phyloP scores from a whole-genome alignment of 1,140 invertebrate genomes.

The Panagrolaimus sp. region DNA sequence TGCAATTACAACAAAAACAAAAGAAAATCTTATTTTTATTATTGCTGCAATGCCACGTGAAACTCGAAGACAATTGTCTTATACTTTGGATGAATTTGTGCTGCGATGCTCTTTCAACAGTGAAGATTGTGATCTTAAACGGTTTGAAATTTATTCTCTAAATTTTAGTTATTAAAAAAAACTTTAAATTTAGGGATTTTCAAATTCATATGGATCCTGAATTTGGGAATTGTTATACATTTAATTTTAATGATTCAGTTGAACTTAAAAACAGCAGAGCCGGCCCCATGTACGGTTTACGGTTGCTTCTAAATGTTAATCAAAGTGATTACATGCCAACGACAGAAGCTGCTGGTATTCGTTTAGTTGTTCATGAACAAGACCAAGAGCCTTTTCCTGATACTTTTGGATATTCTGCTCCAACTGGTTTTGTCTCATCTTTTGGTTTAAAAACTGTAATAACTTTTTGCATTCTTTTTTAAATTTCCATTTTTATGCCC shows the following conservation, averaged over 20 bases:
- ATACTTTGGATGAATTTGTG: conserved; percentile 56
- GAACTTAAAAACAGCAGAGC: conserved; percentile 50
- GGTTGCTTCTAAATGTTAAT: conserved; percentile 54
- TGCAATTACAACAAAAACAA: conserved; percentile 56
- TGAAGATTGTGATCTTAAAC: conserved; percentile 52
- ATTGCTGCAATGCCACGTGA: conserved; percentile 54
- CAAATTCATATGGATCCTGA: conserved; percentile 55
- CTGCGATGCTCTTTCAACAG: conserved; percentile 55
- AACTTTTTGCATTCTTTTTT: background rate
- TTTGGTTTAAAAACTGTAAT: conserved; percentile 56
- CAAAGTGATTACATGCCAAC: conserved; percentile 58
- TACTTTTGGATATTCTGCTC: conserved; percentile 54
- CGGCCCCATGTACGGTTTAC: conserved; percentile 49
- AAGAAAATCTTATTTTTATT: conserved; percentile 57
- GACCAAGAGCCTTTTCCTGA: conserved; percentile 58
- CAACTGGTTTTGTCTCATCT: conserved; percentile 57
- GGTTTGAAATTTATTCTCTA: background rate
- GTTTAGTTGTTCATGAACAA: conserved; percentile 57
- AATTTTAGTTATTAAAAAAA: too few species aligned
- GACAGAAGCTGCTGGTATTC: conserved; percentile 57
- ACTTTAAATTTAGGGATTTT: conserved; percentile 32
- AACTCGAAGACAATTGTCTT: conserved; percentile 43
- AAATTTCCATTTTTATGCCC: too few species aligned
- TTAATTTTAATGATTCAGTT: conserved; percentile 58
- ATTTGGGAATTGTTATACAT: conserved; percentile 56